These are phyloP conservation scores for Kryptolebias marmoratus DNA, from an alignment of 2,113 vertebrate species.

Conservation along the genomic window DNA sequence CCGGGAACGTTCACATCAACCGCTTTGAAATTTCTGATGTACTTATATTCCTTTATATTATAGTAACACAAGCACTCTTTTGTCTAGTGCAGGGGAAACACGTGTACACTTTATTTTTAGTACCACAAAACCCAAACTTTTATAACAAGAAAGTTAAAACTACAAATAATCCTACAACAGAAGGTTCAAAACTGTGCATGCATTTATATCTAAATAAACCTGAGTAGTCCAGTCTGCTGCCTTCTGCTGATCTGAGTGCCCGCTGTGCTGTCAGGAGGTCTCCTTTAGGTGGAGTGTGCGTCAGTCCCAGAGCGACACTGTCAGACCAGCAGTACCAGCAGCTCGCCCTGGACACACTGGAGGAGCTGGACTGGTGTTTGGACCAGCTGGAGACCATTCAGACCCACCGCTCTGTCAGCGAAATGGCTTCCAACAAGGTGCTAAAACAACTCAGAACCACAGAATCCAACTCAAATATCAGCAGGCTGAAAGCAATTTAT, in stretches of 20 bases:
- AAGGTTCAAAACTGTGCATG: no score
- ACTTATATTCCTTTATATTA: no score
- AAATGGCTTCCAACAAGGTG: slow-evolving; percentile 85
- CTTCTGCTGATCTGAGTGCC: background rate
- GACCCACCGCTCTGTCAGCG: slow-evolving; percentile 85
- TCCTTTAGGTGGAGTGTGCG: slow-evolving; percentile 70
- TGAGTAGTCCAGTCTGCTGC: background rate
- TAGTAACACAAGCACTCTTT: no score
- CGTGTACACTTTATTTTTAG: no score
- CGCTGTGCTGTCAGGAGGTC: slow-evolving; percentile 73
- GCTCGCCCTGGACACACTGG: slow-evolving; percentile 88
- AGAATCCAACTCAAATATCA: background rate
- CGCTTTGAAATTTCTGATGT: no score
- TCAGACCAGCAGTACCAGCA: slow-evolving; percentile 87
- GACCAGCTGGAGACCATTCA: slow-evolving; percentile 95
- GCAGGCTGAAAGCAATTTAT: background rate
- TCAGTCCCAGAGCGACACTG: slow-evolving; percentile 73
- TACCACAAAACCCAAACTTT: no score
- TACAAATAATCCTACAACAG: no score
- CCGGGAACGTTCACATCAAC: no score
- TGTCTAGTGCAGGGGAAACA: no score
- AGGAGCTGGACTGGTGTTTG: slow-evolving; percentile 95
- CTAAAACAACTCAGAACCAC: background rate
- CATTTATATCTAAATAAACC: background rate
- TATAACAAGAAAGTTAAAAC: background rate